Base-by-base conservation (phyloP, 35 echinoderm and acorn worm genomes). In the Patiria miniata region DNA sequence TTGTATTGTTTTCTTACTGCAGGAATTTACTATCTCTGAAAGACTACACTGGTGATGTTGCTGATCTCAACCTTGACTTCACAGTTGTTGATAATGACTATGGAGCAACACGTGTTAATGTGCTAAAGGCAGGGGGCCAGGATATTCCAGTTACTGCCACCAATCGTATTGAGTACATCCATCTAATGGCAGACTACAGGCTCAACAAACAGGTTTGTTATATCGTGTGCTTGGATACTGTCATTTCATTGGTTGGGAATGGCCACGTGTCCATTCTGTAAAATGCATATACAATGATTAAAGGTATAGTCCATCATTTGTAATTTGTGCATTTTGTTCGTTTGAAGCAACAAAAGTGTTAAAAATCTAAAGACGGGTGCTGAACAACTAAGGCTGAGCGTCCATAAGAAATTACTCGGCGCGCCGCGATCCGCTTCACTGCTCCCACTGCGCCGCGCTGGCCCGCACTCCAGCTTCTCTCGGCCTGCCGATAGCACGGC, bases 191-290 rank as follows among this genome's bases (percentile, higher is more conserved):
- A 6, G 95, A 98, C 86, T 98, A 91, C 78, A 98, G 95, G 82
- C 82, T 98, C n/a, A 98, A 98, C 56, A 98, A 91, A 98, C 95
- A 98, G 95, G 95, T 98, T n/a, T n/a, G n/a, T n/a, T n/a, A 65
- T 82, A 17, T 78, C 23, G 65, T 57, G 54, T n/a, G n/a, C n/a
- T n/a, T 47, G 42, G 42, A 47, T 47, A 12, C 4, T 36, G 39
- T 80, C 16, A 73, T 4, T 5, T 5, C 15, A 6, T 73, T 4
- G 36, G 12, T 12, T 47, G 4, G 12, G 12, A 12, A 47, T 47
- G 42, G 12, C 42, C 42, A 47, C 12, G 42, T 6, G 42, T 47
- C 4, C 4, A 12, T 12, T 6, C 4, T 47, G 42, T 47, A 4
- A 6, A 6, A 47, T 6, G 42, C 42, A 4, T 47, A 4, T 12